Conservation (phyloP, 2,797 vertebrate genomes). For the Nasua narica region DNA sequence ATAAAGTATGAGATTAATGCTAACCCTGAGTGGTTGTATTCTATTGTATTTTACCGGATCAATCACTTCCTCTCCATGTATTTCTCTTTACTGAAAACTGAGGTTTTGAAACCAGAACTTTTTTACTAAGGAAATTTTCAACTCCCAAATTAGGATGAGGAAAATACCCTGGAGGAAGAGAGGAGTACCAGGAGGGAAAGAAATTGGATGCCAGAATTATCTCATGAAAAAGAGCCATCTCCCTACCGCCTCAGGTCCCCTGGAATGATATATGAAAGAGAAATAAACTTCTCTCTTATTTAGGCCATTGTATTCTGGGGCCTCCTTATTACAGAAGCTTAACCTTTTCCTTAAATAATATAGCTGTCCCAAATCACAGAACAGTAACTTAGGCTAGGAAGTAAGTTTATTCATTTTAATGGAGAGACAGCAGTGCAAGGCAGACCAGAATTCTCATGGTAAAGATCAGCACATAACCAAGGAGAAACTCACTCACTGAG, state of each 20-base stretch:
- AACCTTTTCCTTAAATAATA: not conserved
- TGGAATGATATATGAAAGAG: not conserved
- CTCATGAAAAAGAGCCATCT: not conserved
- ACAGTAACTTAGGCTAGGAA: not conserved
- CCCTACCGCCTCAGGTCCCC: rapidly evolving
- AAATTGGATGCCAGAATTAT: not conserved
- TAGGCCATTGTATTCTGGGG: not conserved
- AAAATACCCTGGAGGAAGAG: not conserved
- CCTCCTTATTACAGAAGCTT: not conserved
- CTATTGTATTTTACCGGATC: not conserved
- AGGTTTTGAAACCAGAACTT: not conserved
- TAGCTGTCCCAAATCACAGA: not conserved
- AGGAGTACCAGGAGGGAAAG: not conserved
- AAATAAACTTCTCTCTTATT: not conserved
- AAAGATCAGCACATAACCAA: not conserved
- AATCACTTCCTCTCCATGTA: not conserved
- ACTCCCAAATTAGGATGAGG: not conserved
- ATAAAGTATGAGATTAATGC: too few relatives aligned
- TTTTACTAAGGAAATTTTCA: not conserved
- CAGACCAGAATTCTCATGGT: not conserved
- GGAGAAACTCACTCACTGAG: not conserved
- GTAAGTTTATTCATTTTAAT: not conserved
- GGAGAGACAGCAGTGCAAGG: not conserved
- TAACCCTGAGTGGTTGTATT: not conserved
- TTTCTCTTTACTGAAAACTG: not conserved